These are phyloP conservation scores for Ophion slaviceki DNA, from an alignment of 2,888 invertebrate genomes.

Conservation along the genomic window DNA sequence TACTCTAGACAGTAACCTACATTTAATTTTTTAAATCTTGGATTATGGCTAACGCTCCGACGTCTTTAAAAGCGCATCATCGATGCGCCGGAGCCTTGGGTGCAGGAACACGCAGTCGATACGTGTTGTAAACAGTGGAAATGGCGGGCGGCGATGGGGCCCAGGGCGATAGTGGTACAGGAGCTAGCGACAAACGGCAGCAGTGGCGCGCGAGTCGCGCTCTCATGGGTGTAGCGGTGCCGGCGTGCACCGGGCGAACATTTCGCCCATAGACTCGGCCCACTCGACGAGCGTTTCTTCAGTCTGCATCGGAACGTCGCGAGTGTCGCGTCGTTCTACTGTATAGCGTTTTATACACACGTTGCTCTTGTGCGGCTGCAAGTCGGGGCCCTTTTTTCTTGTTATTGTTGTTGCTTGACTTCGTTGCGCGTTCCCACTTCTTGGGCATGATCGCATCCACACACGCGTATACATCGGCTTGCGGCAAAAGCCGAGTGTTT, in stretches of 20 bases:
- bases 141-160: background rate
- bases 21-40: too few relatives aligned
- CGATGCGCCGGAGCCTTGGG: too few relatives aligned
- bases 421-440: background rate
- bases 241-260: constrained; percentile 49
- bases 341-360: constrained; percentile 11
- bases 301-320: constrained; percentile 79
- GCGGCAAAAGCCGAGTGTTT: background rate
- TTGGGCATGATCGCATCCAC: background rate
- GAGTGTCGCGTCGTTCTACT: constrained; percentile 73
- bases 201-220: constrained; percentile 46
- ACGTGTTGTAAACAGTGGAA: background rate
- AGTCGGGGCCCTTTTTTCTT: constrained; percentile 53
- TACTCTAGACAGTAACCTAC: too few relatives aligned
- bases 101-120: background rate
- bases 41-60: too few relatives aligned
- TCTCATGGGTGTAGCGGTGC: constrained; percentile 26
- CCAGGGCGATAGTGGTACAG: constrained; percentile 5
- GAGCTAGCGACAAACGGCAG: constrained; percentile 11
- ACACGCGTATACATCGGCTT: background rate
- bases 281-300: constrained; percentile 73
- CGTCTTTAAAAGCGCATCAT: too few relatives aligned
- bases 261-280: constrained; percentile 64
- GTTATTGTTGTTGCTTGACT: background rate
- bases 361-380: constrained; percentile 60